These are phyloP conservation scores for Caiman crocodilus DNA, from an alignment of 2,797 vertebrate genomes.

Conservation along the genomic window DNA sequence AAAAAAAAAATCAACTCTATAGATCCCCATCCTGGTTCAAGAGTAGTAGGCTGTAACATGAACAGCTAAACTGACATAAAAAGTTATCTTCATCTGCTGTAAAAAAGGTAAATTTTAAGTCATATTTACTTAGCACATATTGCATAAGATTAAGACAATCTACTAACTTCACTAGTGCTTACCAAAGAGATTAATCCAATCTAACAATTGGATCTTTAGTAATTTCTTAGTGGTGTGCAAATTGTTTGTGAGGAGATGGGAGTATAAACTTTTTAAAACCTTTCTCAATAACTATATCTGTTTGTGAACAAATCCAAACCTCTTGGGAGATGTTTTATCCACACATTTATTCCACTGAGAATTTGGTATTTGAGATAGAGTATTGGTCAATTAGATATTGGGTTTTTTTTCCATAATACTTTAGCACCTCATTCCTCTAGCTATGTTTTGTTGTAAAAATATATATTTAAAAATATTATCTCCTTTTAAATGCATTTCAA, in stretches of 20 bases:
- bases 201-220: not conserved
- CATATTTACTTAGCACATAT: not conserved
- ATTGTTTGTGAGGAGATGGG: not conserved
- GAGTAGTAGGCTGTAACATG: not conserved
- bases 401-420: not conserved
- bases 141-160: not conserved
- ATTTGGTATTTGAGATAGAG: not conserved
- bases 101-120: not conserved
- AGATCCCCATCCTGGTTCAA: not conserved
- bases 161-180: not conserved
- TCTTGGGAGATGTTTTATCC: not conserved
- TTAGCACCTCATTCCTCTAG: no score
- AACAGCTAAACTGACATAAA: not conserved
- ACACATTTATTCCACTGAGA: not conserved
- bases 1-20: no score
- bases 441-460: no score
- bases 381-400: not conserved
- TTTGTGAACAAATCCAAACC: not conserved
- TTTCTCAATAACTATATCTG: not conserved
- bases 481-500: no score
- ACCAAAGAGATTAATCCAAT: not conserved
- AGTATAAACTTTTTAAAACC: not conserved
- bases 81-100: not conserved
- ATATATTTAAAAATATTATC: no score
- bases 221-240: not conserved